These are phyloP conservation scores for Pseudanteris insignis DNA, from an alignment of 2,888 invertebrate genomes.

Conservation along the genomic window DNA sequence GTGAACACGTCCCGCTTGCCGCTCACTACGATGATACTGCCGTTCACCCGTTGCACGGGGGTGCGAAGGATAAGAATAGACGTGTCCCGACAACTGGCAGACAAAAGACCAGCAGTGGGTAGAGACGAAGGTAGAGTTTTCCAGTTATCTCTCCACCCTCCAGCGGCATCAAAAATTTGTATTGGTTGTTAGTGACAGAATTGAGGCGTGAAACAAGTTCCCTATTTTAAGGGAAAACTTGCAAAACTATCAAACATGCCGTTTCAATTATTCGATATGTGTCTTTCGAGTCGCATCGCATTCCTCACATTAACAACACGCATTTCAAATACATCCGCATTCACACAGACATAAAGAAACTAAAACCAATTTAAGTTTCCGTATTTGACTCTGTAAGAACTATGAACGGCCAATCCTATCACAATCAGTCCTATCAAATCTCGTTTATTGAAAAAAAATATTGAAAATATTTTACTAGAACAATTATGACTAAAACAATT, in stretches of 20 bases:
- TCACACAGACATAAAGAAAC: no score
- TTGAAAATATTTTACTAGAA: no score
- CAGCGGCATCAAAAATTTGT: conserved; percentile 54
- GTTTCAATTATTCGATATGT: conserved; percentile 62
- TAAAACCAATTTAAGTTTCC: conserved; percentile 36
- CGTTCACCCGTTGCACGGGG: conserved; percentile 56
- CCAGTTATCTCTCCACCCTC: conserved; percentile 59
- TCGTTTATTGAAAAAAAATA: no score
- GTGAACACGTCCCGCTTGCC: conserved; percentile 66
- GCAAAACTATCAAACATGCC: conserved; percentile 38
- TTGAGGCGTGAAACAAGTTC: conserved; percentile 67
- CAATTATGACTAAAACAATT: no score
- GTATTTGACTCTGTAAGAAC: conserved; percentile 8
- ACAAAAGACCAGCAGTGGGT: conserved; percentile 30
- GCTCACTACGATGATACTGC: conserved; percentile 61
- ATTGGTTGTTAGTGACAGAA: conserved; percentile 61
- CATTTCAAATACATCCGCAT: conserved; percentile 33
- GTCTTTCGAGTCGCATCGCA: conserved; percentile 7
- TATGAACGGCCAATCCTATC: conserved; percentile 4
- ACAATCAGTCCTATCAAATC: conserved; percentile 17
- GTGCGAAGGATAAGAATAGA: conserved; percentile 47
- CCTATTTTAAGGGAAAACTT: conserved; percentile 47
- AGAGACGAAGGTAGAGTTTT: conserved; percentile 60
- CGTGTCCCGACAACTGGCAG: conserved; percentile 35
- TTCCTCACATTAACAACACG: conserved; percentile 18